Base-by-base conservation (phyloP, 2,113 vertebrate species). In the Nanorana parkeri region DNA sequence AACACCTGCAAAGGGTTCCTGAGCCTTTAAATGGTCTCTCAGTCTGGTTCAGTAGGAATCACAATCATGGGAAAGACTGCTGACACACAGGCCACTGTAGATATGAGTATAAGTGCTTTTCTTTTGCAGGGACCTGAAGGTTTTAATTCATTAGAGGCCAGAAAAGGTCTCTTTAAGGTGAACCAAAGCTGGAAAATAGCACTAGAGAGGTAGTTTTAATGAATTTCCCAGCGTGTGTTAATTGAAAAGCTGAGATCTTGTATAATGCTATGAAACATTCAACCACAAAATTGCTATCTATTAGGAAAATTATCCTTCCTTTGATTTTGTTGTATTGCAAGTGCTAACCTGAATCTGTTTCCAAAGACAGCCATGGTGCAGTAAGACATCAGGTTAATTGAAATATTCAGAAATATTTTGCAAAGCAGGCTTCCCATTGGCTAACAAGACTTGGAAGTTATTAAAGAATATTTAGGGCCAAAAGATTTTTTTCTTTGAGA, bases 291-390 rank as follows among this genome's bases (percentile, higher is more conserved):
- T 81, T 72, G 58, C 17, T 32, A 29, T 60, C 78, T 65, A 72
- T 81, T 81, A 72, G 78, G 60, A 81, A 81, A 72, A 60, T 64
- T 68, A 81, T 81, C 68, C 58, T 64, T 3, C 41, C 41, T 81
- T 81, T 81, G 78, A 81, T 64, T 68, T 60, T 32, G 17, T 24
- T 47, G 19, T 72, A 73, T 63, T 60, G 17, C 68, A 55, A 72
- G 78, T 71, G 16, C 68, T 52, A 64, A 55, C 68, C 60, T 26
- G 56, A 58, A 41, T 24, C 21, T 60, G 64, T 72, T 72, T 65
- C 67, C 60, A 64, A 65, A 51, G 24, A n/a, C 36, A 64, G 36
- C 58, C 58, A 72, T 69, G 24, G 20, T 69, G n/a, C 24, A 29
- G 68, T 13, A 47, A 69, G 21, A 24, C 78, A 71, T 71, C 21